These are phyloP conservation scores for Petroica traversi DNA, from an alignment of 2,113 vertebrate species.

Conservation along the genomic window DNA sequence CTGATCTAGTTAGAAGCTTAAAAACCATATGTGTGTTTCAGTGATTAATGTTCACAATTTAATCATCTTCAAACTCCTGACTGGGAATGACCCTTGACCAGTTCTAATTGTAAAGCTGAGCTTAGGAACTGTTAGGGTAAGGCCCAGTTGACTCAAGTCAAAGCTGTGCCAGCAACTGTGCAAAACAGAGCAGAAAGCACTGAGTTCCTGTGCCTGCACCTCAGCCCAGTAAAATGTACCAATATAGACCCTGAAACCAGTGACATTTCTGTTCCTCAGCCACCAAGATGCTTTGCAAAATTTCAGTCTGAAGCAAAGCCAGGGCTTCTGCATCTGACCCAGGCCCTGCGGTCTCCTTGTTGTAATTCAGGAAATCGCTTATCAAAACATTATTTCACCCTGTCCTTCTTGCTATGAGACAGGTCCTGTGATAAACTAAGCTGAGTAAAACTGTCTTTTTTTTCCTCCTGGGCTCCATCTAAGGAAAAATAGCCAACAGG, in stretches of 20 bases:
- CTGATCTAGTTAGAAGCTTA: neutral
- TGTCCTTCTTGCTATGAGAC: neutral
- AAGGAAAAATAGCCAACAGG: neutral
- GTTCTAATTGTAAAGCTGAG: neutral
- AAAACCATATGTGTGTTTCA: neutral
- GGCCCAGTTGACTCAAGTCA: neutral
- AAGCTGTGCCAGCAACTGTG: neutral
- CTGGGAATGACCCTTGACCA: neutral
- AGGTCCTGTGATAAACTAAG: too few relatives aligned
- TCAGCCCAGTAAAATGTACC: neutral
- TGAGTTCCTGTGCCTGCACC: slow-evolving; percentile 21
- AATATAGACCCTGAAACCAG: slow-evolving; percentile 31
- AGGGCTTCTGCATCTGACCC: neutral
- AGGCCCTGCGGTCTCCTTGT: neutral
- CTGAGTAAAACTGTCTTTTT: neutral
- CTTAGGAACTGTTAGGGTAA: neutral
- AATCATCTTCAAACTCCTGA: neutral
- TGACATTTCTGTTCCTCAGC: slow-evolving; percentile 34
- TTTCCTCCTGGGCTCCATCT: neutral
- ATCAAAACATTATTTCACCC: neutral
- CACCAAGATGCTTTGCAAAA: slow-evolving; percentile 8
- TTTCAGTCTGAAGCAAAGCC: slow-evolving; percentile 45
- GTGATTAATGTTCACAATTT: neutral
- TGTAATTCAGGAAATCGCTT: neutral
- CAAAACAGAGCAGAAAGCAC: slow-evolving; percentile 38